Evolutionary conservation across 2,113 vertebrate genomes (phyloP).

Genomic region (Atherinomorus stipes): DNA sequence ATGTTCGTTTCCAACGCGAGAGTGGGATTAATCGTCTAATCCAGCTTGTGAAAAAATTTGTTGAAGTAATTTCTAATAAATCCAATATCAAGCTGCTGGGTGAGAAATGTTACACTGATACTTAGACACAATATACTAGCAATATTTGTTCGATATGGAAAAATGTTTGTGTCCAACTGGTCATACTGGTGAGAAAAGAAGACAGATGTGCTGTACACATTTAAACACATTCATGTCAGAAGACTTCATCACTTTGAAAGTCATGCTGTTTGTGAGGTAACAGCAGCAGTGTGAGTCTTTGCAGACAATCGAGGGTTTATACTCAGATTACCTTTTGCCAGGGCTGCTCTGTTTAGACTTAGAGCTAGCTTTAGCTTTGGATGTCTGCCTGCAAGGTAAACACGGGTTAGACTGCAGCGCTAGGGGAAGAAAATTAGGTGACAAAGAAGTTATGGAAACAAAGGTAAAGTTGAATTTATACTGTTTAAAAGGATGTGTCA

Average conservation of each 20-base stretch:
- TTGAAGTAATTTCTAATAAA: too few species aligned
- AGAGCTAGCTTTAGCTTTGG: constrained; percentile 88
- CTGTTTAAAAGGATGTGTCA: constrained; percentile 31
- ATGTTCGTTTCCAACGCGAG: background rate
- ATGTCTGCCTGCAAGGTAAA: constrained; percentile 89
- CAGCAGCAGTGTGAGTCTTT: constrained; percentile 27
- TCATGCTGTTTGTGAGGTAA: background rate
- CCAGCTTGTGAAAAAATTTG: too few species aligned
- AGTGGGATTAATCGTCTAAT: too few species aligned
- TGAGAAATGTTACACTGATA: too few species aligned
- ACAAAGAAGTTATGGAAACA: constrained; percentile 21
- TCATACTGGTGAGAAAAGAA: background rate
- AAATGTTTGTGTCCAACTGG: too few species aligned
- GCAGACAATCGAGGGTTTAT: constrained; percentile 17
- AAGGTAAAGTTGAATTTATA: background rate
- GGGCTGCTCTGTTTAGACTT: constrained; percentile 83
- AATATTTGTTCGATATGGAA: too few species aligned
- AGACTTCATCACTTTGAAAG: background rate
- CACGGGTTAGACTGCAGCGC: constrained; percentile 74
- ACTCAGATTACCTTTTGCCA: constrained; percentile 88
- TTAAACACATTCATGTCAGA: background rate
- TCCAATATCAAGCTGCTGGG: too few species aligned
- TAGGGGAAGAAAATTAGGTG: background rate
- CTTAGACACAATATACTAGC: too few species aligned
- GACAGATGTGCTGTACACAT: background rate